These are phyloP conservation scores for Sebastes taczanowskii DNA, from an alignment of 2,797 vertebrate species.

Conservation along the genomic window DNA sequence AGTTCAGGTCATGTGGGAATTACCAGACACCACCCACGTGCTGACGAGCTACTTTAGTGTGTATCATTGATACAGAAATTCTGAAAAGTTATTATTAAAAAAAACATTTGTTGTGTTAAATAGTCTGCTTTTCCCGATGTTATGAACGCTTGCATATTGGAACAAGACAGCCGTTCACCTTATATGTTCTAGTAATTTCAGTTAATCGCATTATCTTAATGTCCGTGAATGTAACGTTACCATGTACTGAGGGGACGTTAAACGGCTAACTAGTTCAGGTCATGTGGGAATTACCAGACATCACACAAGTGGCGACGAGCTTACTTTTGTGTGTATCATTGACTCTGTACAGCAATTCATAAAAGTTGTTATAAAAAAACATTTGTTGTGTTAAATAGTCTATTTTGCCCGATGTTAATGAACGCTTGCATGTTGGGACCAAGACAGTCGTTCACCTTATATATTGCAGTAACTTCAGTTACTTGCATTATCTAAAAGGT, in stretches of 20 bases:
- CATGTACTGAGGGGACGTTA: no score
- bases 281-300: neutral
- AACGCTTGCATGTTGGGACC: neutral
- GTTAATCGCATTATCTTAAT: neutral
- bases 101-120: no score
- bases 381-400: no score
- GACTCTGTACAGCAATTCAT: neutral
- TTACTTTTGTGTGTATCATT: fast-evolving
- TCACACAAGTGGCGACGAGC: fast-evolving
- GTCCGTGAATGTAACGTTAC: neutral
- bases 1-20: neutral
- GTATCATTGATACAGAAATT: neutral
- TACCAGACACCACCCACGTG: no score
- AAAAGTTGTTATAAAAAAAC: neutral
- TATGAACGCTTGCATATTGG: neutral
- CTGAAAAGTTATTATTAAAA: neutral
- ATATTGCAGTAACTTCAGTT: no score
- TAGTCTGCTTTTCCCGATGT: neutral
- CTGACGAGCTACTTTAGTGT: neutral
- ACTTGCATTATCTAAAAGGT: neutral
- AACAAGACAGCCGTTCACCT: neutral
- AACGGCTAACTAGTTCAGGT: neutral
- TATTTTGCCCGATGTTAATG: no score
- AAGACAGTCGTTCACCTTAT: neutral
- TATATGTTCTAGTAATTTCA: neutral